These are phyloP conservation scores for Lochmaea capreae DNA, from an alignment of 2,888 invertebrate genomes.

Conservation along the genomic window DNA sequence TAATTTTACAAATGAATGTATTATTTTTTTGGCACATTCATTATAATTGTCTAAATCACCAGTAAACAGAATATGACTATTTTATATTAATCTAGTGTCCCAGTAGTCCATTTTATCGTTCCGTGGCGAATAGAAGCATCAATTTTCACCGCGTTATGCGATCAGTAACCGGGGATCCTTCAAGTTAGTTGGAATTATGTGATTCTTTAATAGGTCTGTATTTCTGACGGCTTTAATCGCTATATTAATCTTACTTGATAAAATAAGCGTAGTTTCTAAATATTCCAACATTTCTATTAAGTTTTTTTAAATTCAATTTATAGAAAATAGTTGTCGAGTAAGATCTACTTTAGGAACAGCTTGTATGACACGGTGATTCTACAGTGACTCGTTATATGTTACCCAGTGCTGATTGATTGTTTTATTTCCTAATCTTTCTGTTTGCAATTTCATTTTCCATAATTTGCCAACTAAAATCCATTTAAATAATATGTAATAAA, in stretches of 20 bases:
- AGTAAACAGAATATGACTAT: too few relatives aligned
- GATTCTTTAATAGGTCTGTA: too few relatives aligned
- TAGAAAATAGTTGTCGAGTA: not conserved
- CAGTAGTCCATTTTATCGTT: too few relatives aligned
- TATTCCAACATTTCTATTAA: not conserved
- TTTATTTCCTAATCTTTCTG: not conserved
- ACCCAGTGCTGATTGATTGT: not conserved
- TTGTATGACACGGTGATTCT: conserved; percentile 2
- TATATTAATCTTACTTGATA: not conserved
- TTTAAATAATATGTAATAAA: not conserved
- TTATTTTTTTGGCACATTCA: too few relatives aligned
- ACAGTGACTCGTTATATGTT: conserved; percentile 12
- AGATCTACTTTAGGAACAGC: conserved; percentile 13
- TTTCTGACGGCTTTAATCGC: not conserved
- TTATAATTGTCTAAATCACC: too few relatives aligned
- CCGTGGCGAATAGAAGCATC: too few relatives aligned
- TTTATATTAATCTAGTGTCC: too few relatives aligned
- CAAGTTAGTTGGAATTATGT: too few relatives aligned
- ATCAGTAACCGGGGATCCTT: too few relatives aligned
- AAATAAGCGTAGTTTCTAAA: not conserved
- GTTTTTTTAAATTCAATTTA: too few relatives aligned
- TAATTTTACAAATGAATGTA: too few relatives aligned
- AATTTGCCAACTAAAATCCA: not conserved
- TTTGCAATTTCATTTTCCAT: not conserved
- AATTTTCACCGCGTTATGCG: too few relatives aligned